Evolutionary conservation across 2,113 vertebrate species (phyloP).

Genomic region (Centropus unirufus): DNA sequence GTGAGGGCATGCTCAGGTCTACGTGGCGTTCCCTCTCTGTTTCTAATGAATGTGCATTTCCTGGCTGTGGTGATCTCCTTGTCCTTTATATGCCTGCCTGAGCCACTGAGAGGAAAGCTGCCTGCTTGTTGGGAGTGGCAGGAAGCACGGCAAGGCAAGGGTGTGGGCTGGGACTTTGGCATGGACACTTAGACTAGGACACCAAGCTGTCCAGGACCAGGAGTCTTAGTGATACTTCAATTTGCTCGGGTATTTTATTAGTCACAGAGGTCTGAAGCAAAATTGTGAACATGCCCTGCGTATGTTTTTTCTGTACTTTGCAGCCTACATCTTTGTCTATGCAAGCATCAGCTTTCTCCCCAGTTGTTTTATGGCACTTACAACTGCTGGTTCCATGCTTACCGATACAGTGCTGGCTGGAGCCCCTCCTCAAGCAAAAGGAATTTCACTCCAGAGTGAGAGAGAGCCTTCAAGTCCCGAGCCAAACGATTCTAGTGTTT

Average conservation of each 20-base stretch:
- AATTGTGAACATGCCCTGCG: neutral
- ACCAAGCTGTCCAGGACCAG: neutral
- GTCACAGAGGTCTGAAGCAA: neutral
- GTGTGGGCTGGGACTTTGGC: rapidly evolving
- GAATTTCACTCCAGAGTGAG: neutral
- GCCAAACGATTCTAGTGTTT: neutral
- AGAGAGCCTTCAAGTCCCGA: neutral
- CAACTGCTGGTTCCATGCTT: neutral
- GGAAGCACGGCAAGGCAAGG: neutral
- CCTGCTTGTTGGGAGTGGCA: rapidly evolving
- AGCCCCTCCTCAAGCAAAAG: neutral
- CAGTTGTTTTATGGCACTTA: neutral
- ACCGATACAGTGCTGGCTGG: neutral
- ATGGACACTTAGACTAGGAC: neutral
- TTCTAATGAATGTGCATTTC: neutral
- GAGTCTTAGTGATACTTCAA: neutral
- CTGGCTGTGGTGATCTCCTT: neutral
- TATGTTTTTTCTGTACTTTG: neutral
- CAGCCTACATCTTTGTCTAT: neutral
- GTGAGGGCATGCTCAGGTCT: neutral
- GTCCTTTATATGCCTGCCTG: neutral
- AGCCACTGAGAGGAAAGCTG: neutral
- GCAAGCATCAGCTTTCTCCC: neutral
- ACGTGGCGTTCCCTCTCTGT: neutral
- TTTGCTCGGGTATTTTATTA: neutral